Base-by-base conservation (phyloP, 2,797 vertebrate genomes). In the Mycteria americana region DNA sequence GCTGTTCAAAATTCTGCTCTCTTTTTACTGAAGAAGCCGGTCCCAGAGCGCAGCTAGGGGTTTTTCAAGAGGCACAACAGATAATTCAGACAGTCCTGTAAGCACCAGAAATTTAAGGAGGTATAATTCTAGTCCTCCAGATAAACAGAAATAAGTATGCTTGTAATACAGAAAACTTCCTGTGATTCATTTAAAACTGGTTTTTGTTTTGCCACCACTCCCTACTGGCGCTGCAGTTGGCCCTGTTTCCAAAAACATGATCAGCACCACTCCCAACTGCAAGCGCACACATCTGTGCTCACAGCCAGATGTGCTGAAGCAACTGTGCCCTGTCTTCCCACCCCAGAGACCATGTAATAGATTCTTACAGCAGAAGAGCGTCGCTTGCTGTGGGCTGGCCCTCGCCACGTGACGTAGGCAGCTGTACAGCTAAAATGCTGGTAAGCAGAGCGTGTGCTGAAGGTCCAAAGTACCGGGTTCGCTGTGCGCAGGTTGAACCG, bases 141-240 rank as follows among this genome's bases (percentile, higher is more conserved):
- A 56, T 51, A 80, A 88, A 93, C 33, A 84, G 10, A 93, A 87
- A 65, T 30, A 62, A 45, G 22, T 25, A 43, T 9, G 27, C 30
- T 78, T 65, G 50, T 50, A 65, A 69, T 50, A 56, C 0, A 37
- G 73, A 78, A 74, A 83, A 60, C 57, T 75, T 95, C 76, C 92
- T 81, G 64, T 85, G 93, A 92, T 81, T 86, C 33, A 80, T 86
- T 84, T 68, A 15, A 70, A 93, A 95, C 59, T 60, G 43, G 21
- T 31, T 92, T 77, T 59, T 84, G 57, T 85, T 94, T 89, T 84
- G 89, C 46, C 45, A 11, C 76, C 41, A 31, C 62, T 95, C 76
- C 85, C 70, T 65, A 24, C 45, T 53, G 53, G 53, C 8, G 5
- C 50, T 86, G 85, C 73, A 46, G 65, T 75, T 65, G 64, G 73